phyloP scores from a whole-genome alignment of 2,797 vertebrate species.

The Myotis daubentonii region DNA sequence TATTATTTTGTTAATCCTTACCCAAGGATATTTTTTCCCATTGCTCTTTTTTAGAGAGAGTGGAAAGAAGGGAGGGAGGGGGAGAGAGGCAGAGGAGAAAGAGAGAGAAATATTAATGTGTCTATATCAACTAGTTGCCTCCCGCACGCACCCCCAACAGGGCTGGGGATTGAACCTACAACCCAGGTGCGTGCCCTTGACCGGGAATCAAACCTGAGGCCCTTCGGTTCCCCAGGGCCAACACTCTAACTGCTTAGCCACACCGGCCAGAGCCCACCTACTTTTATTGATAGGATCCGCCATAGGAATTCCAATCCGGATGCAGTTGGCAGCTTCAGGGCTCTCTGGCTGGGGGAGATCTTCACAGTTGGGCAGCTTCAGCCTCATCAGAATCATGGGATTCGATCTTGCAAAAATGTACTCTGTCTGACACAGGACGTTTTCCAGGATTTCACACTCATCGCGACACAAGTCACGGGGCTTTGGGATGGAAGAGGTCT shows the following conservation, averaged over 20 bases:
- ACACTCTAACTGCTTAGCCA: no score
- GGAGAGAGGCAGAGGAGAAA: background rate
- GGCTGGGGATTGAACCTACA: background rate
- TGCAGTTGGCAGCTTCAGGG: constrained; percentile 93
- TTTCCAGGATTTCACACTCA: constrained; percentile 98
- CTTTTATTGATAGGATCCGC: constrained; percentile 97
- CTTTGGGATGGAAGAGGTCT: constrained; percentile 90
- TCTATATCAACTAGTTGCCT: background rate
- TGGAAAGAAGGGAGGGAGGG: no score
- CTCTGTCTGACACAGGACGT: constrained; percentile 97
- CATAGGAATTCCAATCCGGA: constrained; percentile 98
- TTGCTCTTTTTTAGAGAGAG: no score
- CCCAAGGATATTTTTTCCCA: no score
- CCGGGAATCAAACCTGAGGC: no score
- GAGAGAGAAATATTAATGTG: background rate
- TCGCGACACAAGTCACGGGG: constrained; percentile 96
- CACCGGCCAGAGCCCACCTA: constrained; percentile 82
- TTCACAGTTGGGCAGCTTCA: constrained; percentile 98
- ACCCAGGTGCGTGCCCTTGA: no score
- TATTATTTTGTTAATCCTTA: no score
- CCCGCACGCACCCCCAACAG: background rate
- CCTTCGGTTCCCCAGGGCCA: no score
- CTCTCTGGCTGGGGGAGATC: constrained; percentile 94
- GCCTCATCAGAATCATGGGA: constrained; percentile 95
- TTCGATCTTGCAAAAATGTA: constrained; percentile 99